These are phyloP conservation scores for Palythoa heliodiscus DNA, from an alignment of 92 coral and sea anemone species.

Conservation along the genomic window DNA sequence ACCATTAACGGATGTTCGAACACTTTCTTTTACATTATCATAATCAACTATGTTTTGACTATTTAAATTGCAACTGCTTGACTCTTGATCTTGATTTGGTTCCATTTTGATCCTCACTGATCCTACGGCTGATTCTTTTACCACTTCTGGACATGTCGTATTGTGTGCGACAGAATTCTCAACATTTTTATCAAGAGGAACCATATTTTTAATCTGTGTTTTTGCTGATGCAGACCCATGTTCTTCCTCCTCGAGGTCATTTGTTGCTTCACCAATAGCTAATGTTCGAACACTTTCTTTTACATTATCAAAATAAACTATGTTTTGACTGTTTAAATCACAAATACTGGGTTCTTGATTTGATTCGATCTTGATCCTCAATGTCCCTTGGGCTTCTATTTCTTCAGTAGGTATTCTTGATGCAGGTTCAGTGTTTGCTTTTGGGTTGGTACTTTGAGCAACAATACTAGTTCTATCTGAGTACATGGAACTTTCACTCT, in stretches of 20 bases:
- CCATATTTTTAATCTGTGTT: neutral
- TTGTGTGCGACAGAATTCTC: neutral
- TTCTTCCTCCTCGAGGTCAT: neutral
- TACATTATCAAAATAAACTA: neutral
- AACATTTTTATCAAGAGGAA: neutral
- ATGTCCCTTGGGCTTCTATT: neutral
- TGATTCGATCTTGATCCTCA: neutral
- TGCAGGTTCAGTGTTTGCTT: neutral
- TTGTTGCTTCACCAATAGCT: neutral
- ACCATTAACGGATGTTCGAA: neutral
- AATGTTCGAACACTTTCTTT: neutral
- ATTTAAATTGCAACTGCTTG: neutral
- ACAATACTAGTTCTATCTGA: neutral
- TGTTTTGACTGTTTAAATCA: neutral
- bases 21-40: neutral
- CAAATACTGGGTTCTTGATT: neutral
- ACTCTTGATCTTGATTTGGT: neutral
- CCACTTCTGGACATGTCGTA: neutral
- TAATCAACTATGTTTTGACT: neutral
- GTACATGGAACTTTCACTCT: neutral
- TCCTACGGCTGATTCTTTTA: neutral
- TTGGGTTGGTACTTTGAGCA: neutral
- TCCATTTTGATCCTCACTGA: neutral
- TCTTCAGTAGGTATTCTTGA: neutral
- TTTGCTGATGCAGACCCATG: neutral